These are phyloP conservation scores for Australoheros scitulus DNA, from an alignment of 2,113 vertebrate species.

Conservation along the genomic window DNA sequence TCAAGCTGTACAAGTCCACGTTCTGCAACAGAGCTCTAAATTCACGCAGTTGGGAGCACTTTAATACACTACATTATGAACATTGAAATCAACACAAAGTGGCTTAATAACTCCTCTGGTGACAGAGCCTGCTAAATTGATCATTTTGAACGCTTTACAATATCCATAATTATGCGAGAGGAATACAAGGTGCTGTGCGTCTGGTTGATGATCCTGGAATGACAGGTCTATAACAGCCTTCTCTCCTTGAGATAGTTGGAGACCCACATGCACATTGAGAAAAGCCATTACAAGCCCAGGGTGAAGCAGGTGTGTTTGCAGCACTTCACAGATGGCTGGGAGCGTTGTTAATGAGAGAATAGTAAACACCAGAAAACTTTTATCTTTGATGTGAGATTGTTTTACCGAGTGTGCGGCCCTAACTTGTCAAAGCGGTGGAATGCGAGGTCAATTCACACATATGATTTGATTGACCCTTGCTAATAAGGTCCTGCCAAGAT, in stretches of 20 bases:
- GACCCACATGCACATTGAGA: constrained; percentile 77
- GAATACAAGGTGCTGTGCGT: constrained; percentile 71
- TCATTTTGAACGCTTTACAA: constrained; percentile 74
- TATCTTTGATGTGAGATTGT: constrained; percentile 59
- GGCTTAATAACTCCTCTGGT: constrained; percentile 74
- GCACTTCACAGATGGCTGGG: constrained; percentile 80
- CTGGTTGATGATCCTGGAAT: constrained; percentile 73
- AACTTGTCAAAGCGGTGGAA: constrained; percentile 32
- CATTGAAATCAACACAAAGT: constrained; percentile 76
- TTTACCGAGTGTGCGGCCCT: constrained; percentile 52
- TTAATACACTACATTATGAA: constrained; percentile 64
- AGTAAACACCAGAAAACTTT: constrained; percentile 75
- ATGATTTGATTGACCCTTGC: constrained; percentile 49
- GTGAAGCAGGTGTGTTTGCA: constrained; percentile 80
- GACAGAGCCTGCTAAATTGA: constrained; percentile 72
- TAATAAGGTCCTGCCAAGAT: constrained; percentile 35
- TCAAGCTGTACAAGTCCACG: constrained; percentile 41
- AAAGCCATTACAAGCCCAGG: constrained; percentile 80
- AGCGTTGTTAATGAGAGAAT: constrained; percentile 76
- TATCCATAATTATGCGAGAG: constrained; percentile 75
- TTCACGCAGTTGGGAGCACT: constrained; percentile 51
- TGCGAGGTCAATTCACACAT: constrained; percentile 41
- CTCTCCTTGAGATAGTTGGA: constrained; percentile 66
- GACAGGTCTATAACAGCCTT: constrained; percentile 75
- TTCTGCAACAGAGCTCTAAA: constrained; percentile 49